Evolutionary conservation across 2,888 invertebrate species (phyloP).

Genomic region (Nasonovia ribisnigri): DNA sequence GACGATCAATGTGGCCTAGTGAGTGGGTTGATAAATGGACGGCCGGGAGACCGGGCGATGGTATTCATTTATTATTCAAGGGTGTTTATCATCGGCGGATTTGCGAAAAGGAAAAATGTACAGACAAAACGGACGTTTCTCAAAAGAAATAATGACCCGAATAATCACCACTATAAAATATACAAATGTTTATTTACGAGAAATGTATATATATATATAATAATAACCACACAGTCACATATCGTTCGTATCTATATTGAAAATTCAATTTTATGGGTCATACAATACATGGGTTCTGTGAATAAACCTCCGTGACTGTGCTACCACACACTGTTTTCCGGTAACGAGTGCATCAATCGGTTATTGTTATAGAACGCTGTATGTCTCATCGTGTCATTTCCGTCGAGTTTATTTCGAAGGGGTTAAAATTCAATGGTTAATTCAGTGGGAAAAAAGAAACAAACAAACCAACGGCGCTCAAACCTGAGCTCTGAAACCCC

Average conservation of each 20-base stretch:
- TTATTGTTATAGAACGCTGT: background rate
- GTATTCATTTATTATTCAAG: constrained; percentile 64
- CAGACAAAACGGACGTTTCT: constrained; percentile 49
- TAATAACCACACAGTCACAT: background rate
- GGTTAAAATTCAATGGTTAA: background rate
- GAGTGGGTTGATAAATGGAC: constrained; percentile 58
- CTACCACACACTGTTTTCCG: background rate
- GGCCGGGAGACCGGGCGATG: constrained; percentile 7
- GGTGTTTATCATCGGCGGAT: constrained; percentile 63
- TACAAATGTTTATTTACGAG: constrained; percentile 50
- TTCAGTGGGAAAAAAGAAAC: background rate
- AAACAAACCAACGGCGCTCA: background rate
- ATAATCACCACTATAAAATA: constrained; percentile 58
- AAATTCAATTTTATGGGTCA: background rate
- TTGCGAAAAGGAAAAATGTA: constrained; percentile 54
- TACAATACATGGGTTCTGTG: background rate
- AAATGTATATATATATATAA: constrained; percentile 8
- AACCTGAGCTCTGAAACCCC: too few species aligned
- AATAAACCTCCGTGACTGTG: background rate
- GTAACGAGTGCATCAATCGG: background rate
- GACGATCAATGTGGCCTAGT: constrained; percentile 42
- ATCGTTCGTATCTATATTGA: too few species aligned
- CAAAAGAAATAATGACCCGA: constrained; percentile 59
- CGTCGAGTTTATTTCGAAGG: background rate
- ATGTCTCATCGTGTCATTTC: background rate